Conservation (phyloP, 2,888 invertebrate species). For the Keiferia lycopersicella region DNA sequence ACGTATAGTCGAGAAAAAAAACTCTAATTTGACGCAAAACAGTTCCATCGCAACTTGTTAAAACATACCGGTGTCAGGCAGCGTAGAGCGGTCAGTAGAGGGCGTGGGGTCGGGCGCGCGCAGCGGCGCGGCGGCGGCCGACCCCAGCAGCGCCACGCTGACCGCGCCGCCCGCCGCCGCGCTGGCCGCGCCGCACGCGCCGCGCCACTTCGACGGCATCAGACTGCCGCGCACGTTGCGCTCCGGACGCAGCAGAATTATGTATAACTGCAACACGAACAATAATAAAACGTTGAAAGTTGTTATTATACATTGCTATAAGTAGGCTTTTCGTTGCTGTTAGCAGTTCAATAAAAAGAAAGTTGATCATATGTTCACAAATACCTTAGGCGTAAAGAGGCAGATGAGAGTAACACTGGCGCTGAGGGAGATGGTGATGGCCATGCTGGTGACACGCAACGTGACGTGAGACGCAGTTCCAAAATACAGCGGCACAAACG, state of each 20-base stretch:
- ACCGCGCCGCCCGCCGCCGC: conserved; percentile 36
- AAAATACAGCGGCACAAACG: conserved; percentile 98
- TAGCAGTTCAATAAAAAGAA: background rate
- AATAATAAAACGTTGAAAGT: background rate
- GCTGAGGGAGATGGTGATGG: conserved; percentile 96
- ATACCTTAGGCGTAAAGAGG: conserved; percentile 93
- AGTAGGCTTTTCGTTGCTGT: background rate
- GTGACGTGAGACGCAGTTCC: conserved; percentile 96
- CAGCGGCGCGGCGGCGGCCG: conserved; percentile 59
- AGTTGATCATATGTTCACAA: background rate
- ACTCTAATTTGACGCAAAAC: too few species aligned
- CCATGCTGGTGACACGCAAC: conserved; percentile 96
- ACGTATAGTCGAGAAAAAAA: too few species aligned
- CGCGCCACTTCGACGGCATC: conserved; percentile 60
- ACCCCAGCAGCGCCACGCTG: conserved; percentile 41
- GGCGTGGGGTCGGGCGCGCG: conserved; percentile 46
- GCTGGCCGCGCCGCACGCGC: conserved; percentile 39
- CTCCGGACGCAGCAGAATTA: conserved; percentile 65
- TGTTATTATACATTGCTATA: too few species aligned
- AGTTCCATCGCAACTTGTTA: too few species aligned
- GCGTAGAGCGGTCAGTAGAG: conserved; percentile 49
- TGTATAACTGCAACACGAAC: conserved; percentile 54
- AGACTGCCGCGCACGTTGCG: conserved; percentile 66
- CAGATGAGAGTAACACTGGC: conserved; percentile 96
- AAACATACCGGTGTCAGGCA: conserved; percentile 47